Evolutionary conservation across 2,113 vertebrate genomes (phyloP).

Genomic region (Sturnus vulgaris): DNA sequence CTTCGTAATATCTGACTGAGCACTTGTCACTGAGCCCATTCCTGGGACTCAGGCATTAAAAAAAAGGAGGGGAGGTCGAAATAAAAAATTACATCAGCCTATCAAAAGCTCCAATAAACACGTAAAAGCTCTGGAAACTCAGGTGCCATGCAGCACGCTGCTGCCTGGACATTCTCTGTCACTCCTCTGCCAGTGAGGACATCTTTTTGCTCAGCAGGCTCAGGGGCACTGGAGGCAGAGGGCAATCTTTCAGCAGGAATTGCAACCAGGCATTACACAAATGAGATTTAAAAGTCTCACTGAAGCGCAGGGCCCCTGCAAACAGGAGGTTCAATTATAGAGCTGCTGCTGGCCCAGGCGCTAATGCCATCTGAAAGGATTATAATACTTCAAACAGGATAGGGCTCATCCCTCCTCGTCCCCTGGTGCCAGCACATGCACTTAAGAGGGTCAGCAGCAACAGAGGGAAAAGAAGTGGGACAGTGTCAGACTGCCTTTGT

Average conservation of each 20-base stretch:
- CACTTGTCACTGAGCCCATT: neutral
- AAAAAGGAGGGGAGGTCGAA: neutral
- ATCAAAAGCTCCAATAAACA: neutral
- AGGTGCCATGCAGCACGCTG: neutral
- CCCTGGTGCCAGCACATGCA: accelerated
- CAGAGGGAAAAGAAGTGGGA: neutral
- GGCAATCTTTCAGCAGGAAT: slow-evolving; percentile 16
- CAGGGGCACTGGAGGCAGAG: neutral
- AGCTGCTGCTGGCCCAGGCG: neutral
- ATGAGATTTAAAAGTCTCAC: slow-evolving; percentile 40
- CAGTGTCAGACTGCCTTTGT: neutral
- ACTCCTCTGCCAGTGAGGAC: neutral
- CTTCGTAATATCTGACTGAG: neutral
- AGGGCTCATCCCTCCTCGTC: neutral
- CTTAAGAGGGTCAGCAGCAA: neutral
- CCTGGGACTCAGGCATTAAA: neutral
- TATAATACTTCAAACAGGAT: slow-evolving; percentile 8
- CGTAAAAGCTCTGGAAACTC: neutral
- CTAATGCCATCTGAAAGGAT: slow-evolving; percentile 48
- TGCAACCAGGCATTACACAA: slow-evolving; percentile 47
- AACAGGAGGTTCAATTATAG: slow-evolving; percentile 40
- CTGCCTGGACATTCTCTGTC: accelerated
- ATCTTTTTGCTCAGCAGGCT: neutral
- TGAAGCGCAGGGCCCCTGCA: neutral
- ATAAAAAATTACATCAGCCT: neutral